Conservation (phyloP, 2,113 vertebrate genomes). For the Charadrius vociferus region DNA sequence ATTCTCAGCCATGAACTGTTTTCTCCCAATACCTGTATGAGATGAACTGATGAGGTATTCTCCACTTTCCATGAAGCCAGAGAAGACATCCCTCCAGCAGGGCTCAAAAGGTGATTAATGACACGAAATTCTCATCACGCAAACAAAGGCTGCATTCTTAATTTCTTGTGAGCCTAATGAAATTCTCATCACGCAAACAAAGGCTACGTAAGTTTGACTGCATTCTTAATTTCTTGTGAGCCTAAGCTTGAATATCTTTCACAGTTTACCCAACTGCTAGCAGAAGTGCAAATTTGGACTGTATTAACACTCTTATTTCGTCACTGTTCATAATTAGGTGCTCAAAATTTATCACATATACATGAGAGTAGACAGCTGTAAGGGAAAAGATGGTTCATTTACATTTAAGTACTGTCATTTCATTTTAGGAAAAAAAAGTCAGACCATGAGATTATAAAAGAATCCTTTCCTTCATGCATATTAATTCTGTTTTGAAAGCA, state of each 20-base stretch:
- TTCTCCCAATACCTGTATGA: background rate
- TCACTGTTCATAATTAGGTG: slow-evolving; percentile 7
- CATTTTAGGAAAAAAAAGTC: background rate
- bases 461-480: background rate
- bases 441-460: background rate
- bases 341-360: slow-evolving; percentile 40
- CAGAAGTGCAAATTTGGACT: background rate
- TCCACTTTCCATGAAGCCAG: background rate
- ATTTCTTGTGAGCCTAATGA: background rate
- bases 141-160: background rate
- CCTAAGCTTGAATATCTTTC: background rate
- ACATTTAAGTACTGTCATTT: slow-evolving; percentile 25
- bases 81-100: background rate
- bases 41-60: background rate
- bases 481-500: slow-evolving; percentile 24
- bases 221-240: background rate
- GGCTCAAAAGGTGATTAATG: background rate
- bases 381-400: slow-evolving; percentile 1
- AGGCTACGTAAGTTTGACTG: too few relatives aligned
- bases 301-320: background rate
- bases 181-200: background rate
- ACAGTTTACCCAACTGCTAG: background rate
- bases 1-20: background rate
- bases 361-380: slow-evolving; percentile 23
- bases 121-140: background rate